phyloP scores from a whole-genome alignment of 1,140 invertebrate species.

The Piezodorus guildinii region DNA sequence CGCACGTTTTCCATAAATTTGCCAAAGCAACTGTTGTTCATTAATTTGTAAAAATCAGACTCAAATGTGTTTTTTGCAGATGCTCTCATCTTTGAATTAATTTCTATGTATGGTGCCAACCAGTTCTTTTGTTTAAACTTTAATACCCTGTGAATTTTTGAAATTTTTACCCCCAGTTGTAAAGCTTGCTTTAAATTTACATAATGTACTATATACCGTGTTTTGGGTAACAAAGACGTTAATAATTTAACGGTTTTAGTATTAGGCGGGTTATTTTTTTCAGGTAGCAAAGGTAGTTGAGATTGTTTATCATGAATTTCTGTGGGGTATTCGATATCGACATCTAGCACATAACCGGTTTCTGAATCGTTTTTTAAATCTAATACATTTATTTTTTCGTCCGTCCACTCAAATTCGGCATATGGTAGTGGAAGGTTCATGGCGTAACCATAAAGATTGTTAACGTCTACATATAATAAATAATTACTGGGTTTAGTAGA shows the following conservation, averaged over 20 bases:
- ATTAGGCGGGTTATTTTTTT: too few relatives aligned
- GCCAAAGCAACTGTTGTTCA: constrained; percentile 34
- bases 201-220: constrained; percentile 31
- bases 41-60: constrained; percentile 33
- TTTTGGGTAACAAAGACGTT: too few relatives aligned
- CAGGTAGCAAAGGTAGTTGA: too few relatives aligned
- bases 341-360: too few relatives aligned
- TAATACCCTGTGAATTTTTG: constrained; percentile 18
- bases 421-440: constrained; percentile 37
- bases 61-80: constrained; percentile 31
- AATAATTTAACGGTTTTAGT: too few relatives aligned
- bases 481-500: constrained; percentile 30
- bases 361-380: neutral
- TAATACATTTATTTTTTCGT: constrained; percentile 23
- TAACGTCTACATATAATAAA: constrained; percentile 40
- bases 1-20: constrained; percentile 33
- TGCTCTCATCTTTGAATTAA: constrained; percentile 30
- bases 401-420: constrained; percentile 36
- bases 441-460: constrained; percentile 42
- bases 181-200: constrained; percentile 29
- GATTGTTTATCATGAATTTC: too few relatives aligned
- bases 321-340: too few relatives aligned
- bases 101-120: constrained; percentile 32
- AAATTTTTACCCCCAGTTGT: constrained; percentile 26
- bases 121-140: constrained; percentile 27